A percentile compares a stretch with the other conserved stretches of the same genome.
Conservation (phyloP, 1,140 invertebrate species). For the Phthorimaea operculella region DNA sequence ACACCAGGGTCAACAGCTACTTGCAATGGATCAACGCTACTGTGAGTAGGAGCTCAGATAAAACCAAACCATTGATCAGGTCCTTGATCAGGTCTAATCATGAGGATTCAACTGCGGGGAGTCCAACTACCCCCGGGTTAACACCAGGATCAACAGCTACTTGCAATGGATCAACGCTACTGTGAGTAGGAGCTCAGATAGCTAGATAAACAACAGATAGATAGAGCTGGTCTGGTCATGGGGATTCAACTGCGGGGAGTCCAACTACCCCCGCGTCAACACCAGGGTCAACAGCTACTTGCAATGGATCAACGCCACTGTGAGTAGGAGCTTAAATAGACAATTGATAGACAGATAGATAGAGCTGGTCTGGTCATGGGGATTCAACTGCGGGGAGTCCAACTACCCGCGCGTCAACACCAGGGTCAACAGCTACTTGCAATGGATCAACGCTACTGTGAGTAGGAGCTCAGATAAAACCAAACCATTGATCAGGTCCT, state of each 20-base stretch:
- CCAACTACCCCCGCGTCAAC: slow-evolving; percentile 74
- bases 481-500: too few species aligned
- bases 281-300: slow-evolving; percentile 70
- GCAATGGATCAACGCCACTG: slow-evolving; percentile 58
- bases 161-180: too few species aligned
- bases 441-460: slow-evolving; percentile 57
- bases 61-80: not conserved
- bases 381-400: slow-evolving; percentile 71
- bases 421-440: slow-evolving; percentile 68
- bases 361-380: too few species aligned
- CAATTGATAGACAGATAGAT: too few species aligned
- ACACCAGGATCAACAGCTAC: too few species aligned
- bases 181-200: too few species aligned
- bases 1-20: slow-evolving; percentile 71
- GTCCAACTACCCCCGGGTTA: too few species aligned
- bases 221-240: too few species aligned
- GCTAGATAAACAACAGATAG: too few species aligned
- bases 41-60: not conserved
- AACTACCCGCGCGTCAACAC: slow-evolving; percentile 75
- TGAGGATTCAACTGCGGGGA: too few species aligned
- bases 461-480: not conserved
- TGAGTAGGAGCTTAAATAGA: too few species aligned
- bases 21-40: slow-evolving; percentile 61
- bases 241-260: slow-evolving; percentile 73
- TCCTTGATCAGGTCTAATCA: too few species aligned